A percentile compares a stretch with the other conserved stretches of the same genome.
Conservation (phyloP, 2,113 vertebrate genomes). For the Pachycephala philippinensis region DNA sequence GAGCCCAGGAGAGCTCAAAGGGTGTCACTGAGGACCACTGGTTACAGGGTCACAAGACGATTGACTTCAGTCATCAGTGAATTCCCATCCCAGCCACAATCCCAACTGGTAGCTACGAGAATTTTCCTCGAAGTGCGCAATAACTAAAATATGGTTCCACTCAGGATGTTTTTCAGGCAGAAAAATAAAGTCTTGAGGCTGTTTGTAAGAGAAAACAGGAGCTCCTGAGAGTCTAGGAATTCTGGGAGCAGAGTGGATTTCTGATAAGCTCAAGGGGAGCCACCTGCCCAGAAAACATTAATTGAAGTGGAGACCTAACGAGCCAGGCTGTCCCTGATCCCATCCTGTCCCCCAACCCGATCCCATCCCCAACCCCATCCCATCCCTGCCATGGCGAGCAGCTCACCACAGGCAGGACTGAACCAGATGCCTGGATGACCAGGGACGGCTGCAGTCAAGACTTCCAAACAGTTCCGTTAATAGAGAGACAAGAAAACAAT, state of each 20-base stretch:
- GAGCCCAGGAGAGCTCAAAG: neutral
- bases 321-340: neutral
- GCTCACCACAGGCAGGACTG: neutral
- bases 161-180: neutral
- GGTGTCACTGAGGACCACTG: neutral
- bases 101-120: neutral
- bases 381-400: accelerated
- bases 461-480: neutral
- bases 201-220: neutral
- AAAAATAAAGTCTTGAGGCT: neutral
- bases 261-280: neutral
- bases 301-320: neutral
- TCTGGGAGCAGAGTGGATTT: neutral
- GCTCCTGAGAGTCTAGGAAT: neutral
- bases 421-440: neutral
- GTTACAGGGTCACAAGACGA: too few relatives aligned
- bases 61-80: neutral
- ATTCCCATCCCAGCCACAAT: neutral
- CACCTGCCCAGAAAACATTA: neutral
- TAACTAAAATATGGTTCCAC: neutral
- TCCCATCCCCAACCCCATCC: neutral
- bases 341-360: accelerated
- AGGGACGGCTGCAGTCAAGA: accelerated
- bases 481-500: neutral
- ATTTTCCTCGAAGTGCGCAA: neutral